Evolutionary conservation across 2,888 invertebrate species (phyloP), one percentile per base, ranked within the genome.

Genomic region (Clusia tigrina): DNA sequence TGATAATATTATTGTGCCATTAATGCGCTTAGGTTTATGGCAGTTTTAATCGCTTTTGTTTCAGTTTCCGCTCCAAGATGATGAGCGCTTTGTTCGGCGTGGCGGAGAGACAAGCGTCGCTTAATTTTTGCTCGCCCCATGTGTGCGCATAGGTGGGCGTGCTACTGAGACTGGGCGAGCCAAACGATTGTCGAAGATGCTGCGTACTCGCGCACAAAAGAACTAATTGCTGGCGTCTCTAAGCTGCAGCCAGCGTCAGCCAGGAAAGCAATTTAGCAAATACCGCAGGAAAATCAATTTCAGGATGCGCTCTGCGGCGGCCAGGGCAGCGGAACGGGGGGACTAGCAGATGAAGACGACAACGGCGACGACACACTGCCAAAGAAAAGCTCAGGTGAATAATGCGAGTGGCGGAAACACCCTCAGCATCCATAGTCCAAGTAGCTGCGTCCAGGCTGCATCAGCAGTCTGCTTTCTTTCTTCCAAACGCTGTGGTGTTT

Each of bases 1-100:
- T 69, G 74, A 76, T 78, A 76, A 78, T 77, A 72, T 76, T 77
- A 75, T 78, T 72, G 74, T 68, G 69, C 71, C 72, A 77, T 78
- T 78, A 77, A 78, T 74, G 73, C 74, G 72, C 71, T 74, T 69
- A 72, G 69, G 78, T 76, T 77, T 79, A 79, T 78, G 71, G 71
- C 62, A 74, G 68, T 78, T 78, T 79, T 77, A 79, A 78, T 77
- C 76, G 78, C 76, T 78, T 79, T 77, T 76, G 76, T 70, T 71
- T 74, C 71, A 69, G 77, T 77, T 70, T 69, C 37, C 3, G 48
- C 22, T 48, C 22, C 26, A 48, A 42, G 42, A 54, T 58, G 46
- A 62, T 52, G 52, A 37, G 32, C 53, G 22, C 22, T 56, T 22
- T 24, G 5, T 9, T 20, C n/a, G 9, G 3, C n/a, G 9, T 3